Conservation (phyloP, 2,113 vertebrate genomes). For the Chionodraco myersi region DNA sequence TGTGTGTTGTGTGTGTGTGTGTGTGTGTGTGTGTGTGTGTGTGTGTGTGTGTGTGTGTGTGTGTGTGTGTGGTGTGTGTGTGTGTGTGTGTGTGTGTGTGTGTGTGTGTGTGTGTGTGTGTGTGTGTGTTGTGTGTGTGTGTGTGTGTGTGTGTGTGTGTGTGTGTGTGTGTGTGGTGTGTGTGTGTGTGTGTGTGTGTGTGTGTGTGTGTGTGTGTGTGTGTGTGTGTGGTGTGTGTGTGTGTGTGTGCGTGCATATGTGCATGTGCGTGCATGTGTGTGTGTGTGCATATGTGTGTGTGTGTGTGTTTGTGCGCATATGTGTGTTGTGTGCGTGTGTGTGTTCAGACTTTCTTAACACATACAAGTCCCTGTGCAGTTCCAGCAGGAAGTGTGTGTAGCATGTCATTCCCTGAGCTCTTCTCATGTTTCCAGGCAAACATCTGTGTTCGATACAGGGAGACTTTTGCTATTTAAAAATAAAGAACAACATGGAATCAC, state of each 20-base stretch:
- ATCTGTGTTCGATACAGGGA: neutral
- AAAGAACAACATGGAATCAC: neutral
- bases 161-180: slow-evolving; percentile 23
- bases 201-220: slow-evolving; percentile 17
- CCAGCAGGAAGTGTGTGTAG: neutral
- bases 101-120: slow-evolving; percentile 1
- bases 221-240: neutral
- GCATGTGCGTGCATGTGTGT: neutral
- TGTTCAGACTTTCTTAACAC: neutral
- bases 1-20: slow-evolving; percentile 14
- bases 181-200: neutral
- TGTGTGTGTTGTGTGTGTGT: slow-evolving; percentile 7
- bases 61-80: neutral
- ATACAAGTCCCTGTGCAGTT: neutral
- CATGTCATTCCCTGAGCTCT: neutral
- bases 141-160: slow-evolving; percentile 18
- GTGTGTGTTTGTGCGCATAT: neutral
- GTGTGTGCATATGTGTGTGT: slow-evolving; percentile 2
- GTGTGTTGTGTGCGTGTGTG: slow-evolving; percentile 23
- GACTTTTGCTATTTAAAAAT: neutral
- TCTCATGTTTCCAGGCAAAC: neutral
- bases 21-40: neutral
- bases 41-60: slow-evolving; percentile 16
- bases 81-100: too few species aligned
- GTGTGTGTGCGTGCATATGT: too few species aligned